Evolutionary conservation across 2,888 invertebrate genomes (phyloP).

Genomic region (Caenorhabditis sp.): DNA sequence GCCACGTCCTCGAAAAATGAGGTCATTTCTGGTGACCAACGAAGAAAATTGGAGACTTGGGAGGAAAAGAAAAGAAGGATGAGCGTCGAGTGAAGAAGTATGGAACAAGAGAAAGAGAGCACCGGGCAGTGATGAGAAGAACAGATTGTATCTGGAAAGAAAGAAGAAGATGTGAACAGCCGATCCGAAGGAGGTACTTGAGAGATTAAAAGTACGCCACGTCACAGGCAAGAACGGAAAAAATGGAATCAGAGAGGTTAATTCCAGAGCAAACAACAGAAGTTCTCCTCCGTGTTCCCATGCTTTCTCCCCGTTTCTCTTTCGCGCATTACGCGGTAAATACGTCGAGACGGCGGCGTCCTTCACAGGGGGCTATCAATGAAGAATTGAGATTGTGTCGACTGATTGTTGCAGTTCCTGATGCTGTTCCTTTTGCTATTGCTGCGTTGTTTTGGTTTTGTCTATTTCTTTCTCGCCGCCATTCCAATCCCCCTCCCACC

Average conservation of each 20-base stretch:
- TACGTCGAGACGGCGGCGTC: conserved; percentile 5
- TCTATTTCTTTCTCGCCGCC: not conserved
- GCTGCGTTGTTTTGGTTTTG: not conserved
- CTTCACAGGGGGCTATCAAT: conserved; percentile 15
- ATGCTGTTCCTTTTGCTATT: too few relatives aligned
- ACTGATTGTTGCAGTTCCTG: conserved; percentile 11
- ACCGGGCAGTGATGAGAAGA: conserved; percentile 1
- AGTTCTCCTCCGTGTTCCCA: conserved; percentile 2
- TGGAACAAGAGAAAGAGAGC: not conserved
- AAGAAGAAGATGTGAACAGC: conserved; percentile 3
- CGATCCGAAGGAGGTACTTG: not conserved
- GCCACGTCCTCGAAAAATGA: conserved; percentile 47
- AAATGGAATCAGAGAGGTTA: not conserved
- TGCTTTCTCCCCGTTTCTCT: conserved; percentile 9
- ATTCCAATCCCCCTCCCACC: not conserved
- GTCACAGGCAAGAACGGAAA: conserved; percentile 3
- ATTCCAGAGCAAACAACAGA: conserved; percentile 37
- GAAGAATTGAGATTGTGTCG: conserved; percentile 8
- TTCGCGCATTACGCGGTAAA: conserved; percentile 22
- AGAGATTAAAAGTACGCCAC: not conserved
- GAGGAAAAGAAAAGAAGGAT: conserved; percentile 7
- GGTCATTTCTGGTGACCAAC: conserved; percentile 44
- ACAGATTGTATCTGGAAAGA: not conserved
- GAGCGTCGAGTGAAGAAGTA: conserved; percentile 10
- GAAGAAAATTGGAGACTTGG: conserved; percentile 15